Evolutionary conservation across 2,113 vertebrate genomes (phyloP).

Genomic region (Galbula dea): DNA sequence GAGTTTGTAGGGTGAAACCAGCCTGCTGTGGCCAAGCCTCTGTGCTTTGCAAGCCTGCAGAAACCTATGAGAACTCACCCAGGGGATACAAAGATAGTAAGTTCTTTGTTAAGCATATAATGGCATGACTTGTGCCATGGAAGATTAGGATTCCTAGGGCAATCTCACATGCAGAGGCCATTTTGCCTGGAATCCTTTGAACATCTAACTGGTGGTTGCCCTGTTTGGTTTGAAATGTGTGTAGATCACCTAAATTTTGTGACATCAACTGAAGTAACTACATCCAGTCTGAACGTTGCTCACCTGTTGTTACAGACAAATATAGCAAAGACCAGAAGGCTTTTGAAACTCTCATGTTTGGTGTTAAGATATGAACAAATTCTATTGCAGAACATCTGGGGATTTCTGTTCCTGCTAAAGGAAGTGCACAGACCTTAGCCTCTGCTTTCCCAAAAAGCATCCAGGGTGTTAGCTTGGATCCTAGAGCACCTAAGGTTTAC

Average conservation of each 20-base stretch:
- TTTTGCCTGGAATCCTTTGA: background rate
- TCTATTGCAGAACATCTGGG: background rate
- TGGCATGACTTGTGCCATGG: background rate
- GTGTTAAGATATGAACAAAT: background rate
- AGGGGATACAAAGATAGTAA: background rate
- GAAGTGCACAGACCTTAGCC: background rate
- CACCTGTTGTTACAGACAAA: background rate
- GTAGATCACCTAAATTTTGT: background rate
- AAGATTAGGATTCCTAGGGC: background rate
- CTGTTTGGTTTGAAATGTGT: background rate
- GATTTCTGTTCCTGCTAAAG: background rate
- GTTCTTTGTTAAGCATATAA: background rate
- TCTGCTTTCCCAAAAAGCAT: background rate
- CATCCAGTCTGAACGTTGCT: background rate
- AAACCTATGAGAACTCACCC: fast-evolving
- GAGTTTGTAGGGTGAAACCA: background rate
- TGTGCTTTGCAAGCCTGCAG: background rate
- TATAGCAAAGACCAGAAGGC: background rate
- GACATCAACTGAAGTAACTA: background rate
- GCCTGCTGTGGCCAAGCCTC: background rate
- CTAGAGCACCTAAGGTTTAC: background rate
- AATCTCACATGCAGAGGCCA: too few relatives aligned
- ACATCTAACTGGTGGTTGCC: background rate
- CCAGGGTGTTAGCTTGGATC: background rate
- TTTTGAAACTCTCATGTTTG: background rate